Evolutionary conservation across 1,140 invertebrate species (phyloP).

Genomic region (Hyles vespertilio): DNA sequence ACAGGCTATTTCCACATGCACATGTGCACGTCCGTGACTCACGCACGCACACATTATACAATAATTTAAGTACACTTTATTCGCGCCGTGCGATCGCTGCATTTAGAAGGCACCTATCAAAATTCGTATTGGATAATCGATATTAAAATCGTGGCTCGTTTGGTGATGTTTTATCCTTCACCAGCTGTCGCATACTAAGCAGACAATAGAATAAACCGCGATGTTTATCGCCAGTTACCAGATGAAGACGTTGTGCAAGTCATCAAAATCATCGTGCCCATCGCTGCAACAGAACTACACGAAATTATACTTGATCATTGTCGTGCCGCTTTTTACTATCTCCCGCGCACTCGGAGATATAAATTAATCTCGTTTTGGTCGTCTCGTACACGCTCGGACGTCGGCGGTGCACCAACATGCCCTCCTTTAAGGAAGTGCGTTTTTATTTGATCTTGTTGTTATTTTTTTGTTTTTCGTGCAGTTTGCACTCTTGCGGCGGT

Average conservation of each 20-base stretch:
- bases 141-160: constrained; percentile 26
- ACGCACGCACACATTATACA: constrained; percentile 51
- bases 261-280: constrained; percentile 28
- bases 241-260: constrained; percentile 37
- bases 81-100: constrained; percentile 39
- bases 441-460: constrained; percentile 35
- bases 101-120: constrained; percentile 34
- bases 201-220: constrained; percentile 11
- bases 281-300: constrained; percentile 23
- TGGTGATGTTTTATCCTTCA: constrained; percentile 15
- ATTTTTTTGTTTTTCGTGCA: constrained; percentile 35
- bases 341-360: constrained; percentile 3
- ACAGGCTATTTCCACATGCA: constrained; percentile 64
- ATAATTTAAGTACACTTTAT: constrained; percentile 54
- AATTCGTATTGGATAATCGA: constrained; percentile 39
- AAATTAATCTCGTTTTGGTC: constrained; percentile 7
- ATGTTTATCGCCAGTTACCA: constrained; percentile 18
- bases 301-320: constrained; percentile 30
- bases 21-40: constrained; percentile 63
- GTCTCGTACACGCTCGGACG: background rate
- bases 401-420: constrained; percentile 18
- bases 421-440: constrained; percentile 25
- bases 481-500: constrained; percentile 23
- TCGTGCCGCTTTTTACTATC: constrained; percentile 20
- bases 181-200: constrained; percentile 22